Conservation (phyloP, 2,888 invertebrate species). For the Coenonympha glycerion region DNA sequence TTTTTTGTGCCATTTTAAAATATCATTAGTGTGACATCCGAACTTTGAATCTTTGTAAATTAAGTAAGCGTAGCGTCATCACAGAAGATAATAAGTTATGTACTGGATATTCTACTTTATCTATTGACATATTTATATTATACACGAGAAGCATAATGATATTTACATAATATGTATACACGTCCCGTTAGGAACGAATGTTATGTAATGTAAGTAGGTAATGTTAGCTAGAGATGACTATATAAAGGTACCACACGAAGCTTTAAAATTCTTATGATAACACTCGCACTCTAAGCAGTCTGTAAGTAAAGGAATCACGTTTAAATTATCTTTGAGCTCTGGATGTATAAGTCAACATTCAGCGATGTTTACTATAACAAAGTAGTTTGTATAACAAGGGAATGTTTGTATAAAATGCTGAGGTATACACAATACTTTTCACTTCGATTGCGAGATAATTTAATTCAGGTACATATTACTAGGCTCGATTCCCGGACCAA, state of each 20-base stretch:
- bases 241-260: conserved; percentile 73
- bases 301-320: conserved; percentile 54
- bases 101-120: conserved; percentile 70
- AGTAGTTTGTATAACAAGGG: no score
- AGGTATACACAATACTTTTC: no score
- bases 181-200: conserved; percentile 76
- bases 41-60: conserved; percentile 73
- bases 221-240: conserved; percentile 69
- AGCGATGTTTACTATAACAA: not conserved
- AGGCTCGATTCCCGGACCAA: no score
- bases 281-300: conserved; percentile 72
- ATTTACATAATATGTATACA: conserved; percentile 76
- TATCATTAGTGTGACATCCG: conserved; percentile 74
- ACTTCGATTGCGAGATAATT: no score
- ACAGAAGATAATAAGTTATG: conserved; percentile 71
- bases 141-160: conserved; percentile 70
- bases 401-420: no score
- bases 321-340: conserved; percentile 43
- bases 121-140: conserved; percentile 76
- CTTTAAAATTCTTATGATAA: conserved; percentile 77
- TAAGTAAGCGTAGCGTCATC: conserved; percentile 69
- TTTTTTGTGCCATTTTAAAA: conserved; percentile 76
- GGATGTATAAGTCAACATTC: conserved; percentile 18
- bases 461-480: no score
- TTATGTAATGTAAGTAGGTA: conserved; percentile 70